phyloP scores from a whole-genome alignment of 2,888 invertebrate genomes.

The Drosophila lacicola region DNA sequence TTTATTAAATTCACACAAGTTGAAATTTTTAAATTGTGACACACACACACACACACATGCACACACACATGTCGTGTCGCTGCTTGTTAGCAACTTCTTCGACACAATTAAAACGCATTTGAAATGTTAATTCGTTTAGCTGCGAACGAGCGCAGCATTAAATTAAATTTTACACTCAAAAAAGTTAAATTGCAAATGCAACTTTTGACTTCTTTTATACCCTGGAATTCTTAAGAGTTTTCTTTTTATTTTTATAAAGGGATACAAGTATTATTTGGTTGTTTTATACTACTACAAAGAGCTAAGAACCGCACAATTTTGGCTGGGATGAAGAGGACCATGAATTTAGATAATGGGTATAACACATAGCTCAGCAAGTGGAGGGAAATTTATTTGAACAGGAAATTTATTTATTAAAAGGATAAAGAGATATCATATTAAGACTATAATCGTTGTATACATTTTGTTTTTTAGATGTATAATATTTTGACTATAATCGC shows the following conservation, averaged over 20 bases:
- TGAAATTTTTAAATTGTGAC: conserved; percentile 6
- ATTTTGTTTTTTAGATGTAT: no score
- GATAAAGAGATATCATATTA: no score
- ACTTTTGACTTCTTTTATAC: conserved; percentile 40
- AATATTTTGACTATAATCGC: no score
- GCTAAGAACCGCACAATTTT: no score
- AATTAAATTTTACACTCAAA: conserved; percentile 54
- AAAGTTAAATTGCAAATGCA: conserved; percentile 49
- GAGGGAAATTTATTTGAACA: no score
- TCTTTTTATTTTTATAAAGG: not conserved
- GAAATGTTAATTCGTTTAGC: conserved; percentile 57
- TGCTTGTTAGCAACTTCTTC: conserved; percentile 31
- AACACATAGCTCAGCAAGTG: no score
- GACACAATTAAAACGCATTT: conserved; percentile 59
- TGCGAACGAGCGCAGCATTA: conserved; percentile 29
- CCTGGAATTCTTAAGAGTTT: conserved; percentile 2
- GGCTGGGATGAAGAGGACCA: no score
- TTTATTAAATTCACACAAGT: conserved; percentile 23
- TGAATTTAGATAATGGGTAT: no score
- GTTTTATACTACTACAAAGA: no score
- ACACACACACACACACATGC: not conserved
- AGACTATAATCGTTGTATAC: no score
- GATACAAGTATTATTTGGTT: no score
- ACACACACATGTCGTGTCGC: conserved; percentile 10
- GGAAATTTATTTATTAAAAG: no score